phyloP scores from a whole-genome alignment of 2,888 invertebrate species.

The Platypus cylindrus region DNA sequence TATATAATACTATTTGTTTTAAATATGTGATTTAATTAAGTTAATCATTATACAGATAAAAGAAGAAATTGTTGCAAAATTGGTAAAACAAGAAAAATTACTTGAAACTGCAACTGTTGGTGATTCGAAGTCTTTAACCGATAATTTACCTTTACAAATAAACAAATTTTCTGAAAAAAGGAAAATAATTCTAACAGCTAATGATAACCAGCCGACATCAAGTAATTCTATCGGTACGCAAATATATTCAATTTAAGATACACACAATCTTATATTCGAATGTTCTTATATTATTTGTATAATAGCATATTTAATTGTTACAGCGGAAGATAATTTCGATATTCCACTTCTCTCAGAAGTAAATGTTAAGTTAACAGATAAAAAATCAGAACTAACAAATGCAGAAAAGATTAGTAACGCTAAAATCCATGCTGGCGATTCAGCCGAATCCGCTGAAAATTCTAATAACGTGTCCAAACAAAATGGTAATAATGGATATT shows the following conservation, averaged over 20 bases:
- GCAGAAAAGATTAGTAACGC: slow-evolving; percentile 47
- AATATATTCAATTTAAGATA: neutral
- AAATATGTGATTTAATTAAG: slow-evolving; percentile 1
- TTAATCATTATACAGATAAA: slow-evolving; percentile 8
- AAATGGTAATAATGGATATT: too few species aligned
- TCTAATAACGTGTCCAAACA: too few species aligned
- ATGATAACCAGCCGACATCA: slow-evolving; percentile 1
- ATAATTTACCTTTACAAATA: slow-evolving; percentile 30
- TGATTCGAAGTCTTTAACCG: slow-evolving; percentile 25
- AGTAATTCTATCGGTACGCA: slow-evolving; percentile 13
- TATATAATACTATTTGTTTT: slow-evolving; percentile 1
- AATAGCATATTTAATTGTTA: too few species aligned
- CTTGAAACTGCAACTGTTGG: slow-evolving; percentile 11
- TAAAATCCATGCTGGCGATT: too few species aligned
- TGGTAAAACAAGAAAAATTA: slow-evolving; percentile 38
- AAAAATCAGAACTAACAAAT: slow-evolving; percentile 38
- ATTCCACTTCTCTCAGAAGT: slow-evolving; percentile 39
- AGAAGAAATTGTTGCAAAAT: slow-evolving; percentile 2
- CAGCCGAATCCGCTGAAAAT: too few species aligned
- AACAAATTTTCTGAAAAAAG: slow-evolving; percentile 29
- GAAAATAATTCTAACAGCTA: slow-evolving; percentile 15
- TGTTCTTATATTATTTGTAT: too few species aligned
- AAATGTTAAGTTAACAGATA: slow-evolving; percentile 32
- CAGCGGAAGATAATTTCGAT: slow-evolving; percentile 34
- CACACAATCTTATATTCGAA: neutral